Evolutionary conservation across 1,140 invertebrate genomes (phyloP).

Genomic region (Drosophila nannoptera): DNA sequence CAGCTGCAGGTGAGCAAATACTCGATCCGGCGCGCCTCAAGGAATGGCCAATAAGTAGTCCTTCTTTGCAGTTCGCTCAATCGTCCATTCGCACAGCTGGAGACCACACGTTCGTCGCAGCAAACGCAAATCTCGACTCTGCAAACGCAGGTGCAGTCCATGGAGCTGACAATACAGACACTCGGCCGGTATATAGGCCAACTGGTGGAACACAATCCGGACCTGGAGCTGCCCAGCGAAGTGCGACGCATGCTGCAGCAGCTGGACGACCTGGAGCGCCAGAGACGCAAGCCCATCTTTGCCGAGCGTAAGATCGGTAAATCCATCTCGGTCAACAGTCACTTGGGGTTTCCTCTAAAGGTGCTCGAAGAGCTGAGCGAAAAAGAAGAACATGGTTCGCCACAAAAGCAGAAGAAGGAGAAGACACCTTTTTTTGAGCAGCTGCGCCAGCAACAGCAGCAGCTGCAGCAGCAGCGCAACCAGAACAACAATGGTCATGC

Average conservation of each 20-base stretch:
- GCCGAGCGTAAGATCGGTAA: slow-evolving; percentile 78
- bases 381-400: slow-evolving; percentile 79
- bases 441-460: slow-evolving; percentile 72
- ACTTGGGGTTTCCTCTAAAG: slow-evolving; percentile 80
- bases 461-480: slow-evolving; percentile 46
- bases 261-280: slow-evolving; percentile 79
- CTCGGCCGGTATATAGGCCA: slow-evolving; percentile 83
- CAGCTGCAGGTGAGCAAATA: slow-evolving; percentile 82
- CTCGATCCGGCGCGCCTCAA: slow-evolving; percentile 1
- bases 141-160: slow-evolving; percentile 83
- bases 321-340: slow-evolving; percentile 76
- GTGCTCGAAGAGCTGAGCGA: slow-evolving; percentile 81
- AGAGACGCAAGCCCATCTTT: slow-evolving; percentile 73
- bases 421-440: slow-evolving; percentile 79
- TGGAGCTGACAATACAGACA: slow-evolving; percentile 83
- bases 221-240: slow-evolving; percentile 84
- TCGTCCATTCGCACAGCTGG: slow-evolving; percentile 83
- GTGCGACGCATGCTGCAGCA: slow-evolving; percentile 84
- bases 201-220: slow-evolving; percentile 81
- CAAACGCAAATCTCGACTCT: slow-evolving; percentile 82
- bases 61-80: slow-evolving; percentile 80
- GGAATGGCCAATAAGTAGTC: not conserved
- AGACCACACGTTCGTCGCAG: slow-evolving; percentile 82
- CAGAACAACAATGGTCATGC: slow-evolving; percentile 31
- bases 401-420: slow-evolving; percentile 79